These are phyloP conservation scores for Manacus vitellinus DNA, from an alignment of 2,113 vertebrate genomes.

Conservation along the genomic window DNA sequence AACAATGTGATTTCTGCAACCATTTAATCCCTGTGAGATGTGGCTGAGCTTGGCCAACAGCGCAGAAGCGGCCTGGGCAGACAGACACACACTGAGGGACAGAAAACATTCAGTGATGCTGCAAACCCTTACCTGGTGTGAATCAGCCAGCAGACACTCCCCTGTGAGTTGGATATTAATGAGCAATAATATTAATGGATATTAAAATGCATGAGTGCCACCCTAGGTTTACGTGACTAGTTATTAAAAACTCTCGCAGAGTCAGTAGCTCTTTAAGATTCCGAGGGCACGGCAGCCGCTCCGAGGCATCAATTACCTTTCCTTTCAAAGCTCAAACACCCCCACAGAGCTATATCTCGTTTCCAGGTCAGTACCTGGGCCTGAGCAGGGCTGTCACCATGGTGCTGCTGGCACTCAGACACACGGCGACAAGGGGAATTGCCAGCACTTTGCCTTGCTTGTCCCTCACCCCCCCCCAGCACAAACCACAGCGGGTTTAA, in stretches of 20 bases:
- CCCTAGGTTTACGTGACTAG: not conserved
- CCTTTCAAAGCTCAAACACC: not conserved
- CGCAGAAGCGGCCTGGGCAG: not conserved
- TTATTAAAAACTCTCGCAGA: not conserved
- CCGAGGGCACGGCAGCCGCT: not conserved
- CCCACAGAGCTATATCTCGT: not conserved
- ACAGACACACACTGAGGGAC: not conserved
- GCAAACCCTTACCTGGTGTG: not conserved
- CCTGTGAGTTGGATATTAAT: not conserved
- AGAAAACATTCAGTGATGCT: not conserved
- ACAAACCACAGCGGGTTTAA: not conserved
- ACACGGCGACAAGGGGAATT: not conserved
- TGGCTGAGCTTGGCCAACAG: not conserved
- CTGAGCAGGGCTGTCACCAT: not conserved
- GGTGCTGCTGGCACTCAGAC: not conserved
- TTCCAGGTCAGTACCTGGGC: conserved; percentile 10
- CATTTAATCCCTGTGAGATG: not conserved
- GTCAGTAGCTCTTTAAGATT: not conserved
- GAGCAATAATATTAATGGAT: not conserved
- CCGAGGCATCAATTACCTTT: not conserved
- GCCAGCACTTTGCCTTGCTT: not conserved
- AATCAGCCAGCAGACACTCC: not conserved
- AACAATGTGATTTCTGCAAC: not conserved
- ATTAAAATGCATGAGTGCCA: not conserved
- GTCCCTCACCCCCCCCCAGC: not conserved